Base-by-base conservation (phyloP, 2,797 vertebrate species). In the Delichon dasypus region DNA sequence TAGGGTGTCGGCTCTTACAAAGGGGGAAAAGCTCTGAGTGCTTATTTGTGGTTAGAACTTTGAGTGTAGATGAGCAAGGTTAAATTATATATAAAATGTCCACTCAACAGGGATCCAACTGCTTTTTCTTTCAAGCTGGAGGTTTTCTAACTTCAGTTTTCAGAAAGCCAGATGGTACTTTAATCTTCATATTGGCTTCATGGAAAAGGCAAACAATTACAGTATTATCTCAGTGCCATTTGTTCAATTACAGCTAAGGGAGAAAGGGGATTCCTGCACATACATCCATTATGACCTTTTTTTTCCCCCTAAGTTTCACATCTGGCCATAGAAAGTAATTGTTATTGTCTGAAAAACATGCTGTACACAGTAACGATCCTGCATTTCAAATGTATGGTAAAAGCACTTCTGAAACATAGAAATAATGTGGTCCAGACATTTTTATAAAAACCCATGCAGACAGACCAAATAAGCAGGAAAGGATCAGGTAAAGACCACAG, bases 41-140 rank as follows among this genome's bases (percentile, higher is more conserved):
- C 47, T 75, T 72, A 95, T 88, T 88, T 94, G 32, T 80, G 86
- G 62, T 90, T 90, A 89, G 72, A 92, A 76, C 91, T 97, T 95
- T 94, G 94, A 97, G 70, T 85, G 36, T 36, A 96, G 89, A 92
- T 15, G 26, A 93, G 81, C 81, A 94, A 92, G 88, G 53, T 87
- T 85, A 95, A 94, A 91, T 93, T 95, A 76, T 66, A 70, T 95
- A 71, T 78, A 86, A 95, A 73, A 92, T 74, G 32, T 70, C 64
- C 84, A 84, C 92, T 72, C 93, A 83, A 90, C 61, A 85, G 75
- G 71, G 71, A 87, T 84, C 73, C 71, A 78, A 66, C 61, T 85
- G 55, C 57, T 93, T 82, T 86, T 88, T 88, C 55, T 90, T 85
- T 94, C 42, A 93, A 65, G 90, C 67, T 58, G 76, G 66, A 93